Conservation (phyloP, 2,113 vertebrate species). For the Pygoscelis adeliae region DNA sequence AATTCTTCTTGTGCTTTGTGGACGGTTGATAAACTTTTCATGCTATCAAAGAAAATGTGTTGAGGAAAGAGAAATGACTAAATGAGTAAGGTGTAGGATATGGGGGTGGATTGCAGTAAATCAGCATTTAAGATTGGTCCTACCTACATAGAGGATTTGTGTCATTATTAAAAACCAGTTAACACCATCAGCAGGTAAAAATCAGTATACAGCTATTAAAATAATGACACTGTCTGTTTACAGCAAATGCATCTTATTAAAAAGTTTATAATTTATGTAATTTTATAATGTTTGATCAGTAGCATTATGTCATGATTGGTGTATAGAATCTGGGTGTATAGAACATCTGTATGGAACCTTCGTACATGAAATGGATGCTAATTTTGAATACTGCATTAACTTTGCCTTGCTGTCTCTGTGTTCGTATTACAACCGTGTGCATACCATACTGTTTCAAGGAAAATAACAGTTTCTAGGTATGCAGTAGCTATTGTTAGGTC, state of each 20-base stretch:
- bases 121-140: not conserved
- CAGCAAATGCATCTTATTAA: not conserved
- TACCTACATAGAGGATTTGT: not conserved
- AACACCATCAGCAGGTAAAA: not conserved
- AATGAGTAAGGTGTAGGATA: not conserved
- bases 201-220: not conserved
- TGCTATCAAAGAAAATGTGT: conserved; percentile 64
- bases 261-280: not conserved
- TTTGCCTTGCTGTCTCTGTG: not conserved
- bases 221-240: not conserved
- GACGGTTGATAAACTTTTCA: conserved; percentile 71
- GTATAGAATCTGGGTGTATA: not conserved
- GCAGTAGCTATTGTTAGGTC: not conserved
- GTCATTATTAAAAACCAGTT: not conserved
- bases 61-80: not conserved
- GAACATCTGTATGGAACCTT: not conserved
- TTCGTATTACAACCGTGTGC: not conserved
- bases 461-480: not conserved
- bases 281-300: not conserved
- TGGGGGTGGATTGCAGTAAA: not conserved
- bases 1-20: conserved; percentile 56
- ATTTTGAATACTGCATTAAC: not conserved
- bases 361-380: accelerated
- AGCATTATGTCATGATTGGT: not conserved
- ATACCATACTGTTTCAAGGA: not conserved